Percentiles rank a stretch among this genome's conserved stretches.
Evolutionary conservation across 2,888 invertebrate species (phyloP).

Genomic region (Papilio elwesi): DNA sequence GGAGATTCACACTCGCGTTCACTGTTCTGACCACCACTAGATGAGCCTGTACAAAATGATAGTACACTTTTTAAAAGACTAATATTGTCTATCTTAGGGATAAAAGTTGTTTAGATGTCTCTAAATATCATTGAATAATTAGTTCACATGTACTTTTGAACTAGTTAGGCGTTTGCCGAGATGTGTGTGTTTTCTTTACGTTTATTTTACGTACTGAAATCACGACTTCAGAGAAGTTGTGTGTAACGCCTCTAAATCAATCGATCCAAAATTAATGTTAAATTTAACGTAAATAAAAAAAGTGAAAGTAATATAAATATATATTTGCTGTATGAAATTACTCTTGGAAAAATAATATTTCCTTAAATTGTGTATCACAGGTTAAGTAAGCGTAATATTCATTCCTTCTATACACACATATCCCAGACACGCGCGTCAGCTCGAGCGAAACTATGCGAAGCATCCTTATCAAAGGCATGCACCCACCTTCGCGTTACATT

Average conservation of each 20-base stretch:
- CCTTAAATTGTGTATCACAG: slow-evolving; percentile 8
- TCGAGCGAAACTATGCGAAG: slow-evolving; percentile 65
- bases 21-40: slow-evolving; percentile 67
- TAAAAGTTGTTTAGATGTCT: too few relatives aligned
- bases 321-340: neutral
- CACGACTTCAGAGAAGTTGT: too few relatives aligned
- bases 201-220: too few relatives aligned
- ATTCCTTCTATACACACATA: slow-evolving; percentile 45
- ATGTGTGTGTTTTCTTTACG: too few relatives aligned
- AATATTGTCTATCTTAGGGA: too few relatives aligned
- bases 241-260: too few relatives aligned
- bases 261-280: too few relatives aligned
- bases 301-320: neutral
- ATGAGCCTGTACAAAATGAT: slow-evolving; percentile 42
- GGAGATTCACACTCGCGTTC: slow-evolving; percentile 89
- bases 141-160: too few relatives aligned
- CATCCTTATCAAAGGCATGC: slow-evolving; percentile 80
- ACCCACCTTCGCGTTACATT: slow-evolving; percentile 67
- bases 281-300: too few relatives aligned
- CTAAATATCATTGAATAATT: too few relatives aligned
- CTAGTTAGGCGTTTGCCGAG: too few relatives aligned
- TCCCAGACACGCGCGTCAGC: slow-evolving; percentile 60
- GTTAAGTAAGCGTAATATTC: slow-evolving; percentile 46
- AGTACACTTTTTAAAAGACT: too few relatives aligned
- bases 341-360: neutral